Percentiles rank a stretch among this genome's conserved stretches.
These are phyloP conservation scores for Microtus richardsoni DNA, from an alignment of 2,113 vertebrate genomes.

Conservation along the genomic window DNA sequence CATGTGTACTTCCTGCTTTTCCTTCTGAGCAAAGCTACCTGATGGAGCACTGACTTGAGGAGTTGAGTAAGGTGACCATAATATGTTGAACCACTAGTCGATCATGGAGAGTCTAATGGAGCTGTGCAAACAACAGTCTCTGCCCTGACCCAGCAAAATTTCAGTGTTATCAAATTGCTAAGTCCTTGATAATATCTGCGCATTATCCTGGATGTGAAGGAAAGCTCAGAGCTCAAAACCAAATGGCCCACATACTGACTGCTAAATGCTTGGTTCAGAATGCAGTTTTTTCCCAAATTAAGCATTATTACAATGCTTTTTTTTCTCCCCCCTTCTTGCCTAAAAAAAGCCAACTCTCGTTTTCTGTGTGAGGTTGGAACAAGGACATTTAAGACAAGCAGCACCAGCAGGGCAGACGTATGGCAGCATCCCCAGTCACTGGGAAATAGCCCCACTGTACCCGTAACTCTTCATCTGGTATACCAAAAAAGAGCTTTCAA, in stretches of 20 bases:
- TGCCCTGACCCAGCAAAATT: too few species aligned
- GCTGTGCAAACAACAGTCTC: not conserved
- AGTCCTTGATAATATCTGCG: not conserved
- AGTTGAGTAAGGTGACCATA: not conserved
- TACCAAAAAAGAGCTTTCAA: not conserved
- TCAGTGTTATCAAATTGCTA: too few species aligned
- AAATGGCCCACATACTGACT: not conserved
- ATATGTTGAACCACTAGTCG: not conserved
- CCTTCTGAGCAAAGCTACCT: not conserved
- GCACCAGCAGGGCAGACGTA: not conserved
- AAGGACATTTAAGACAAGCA: conserved; percentile 28
- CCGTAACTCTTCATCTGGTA: rapidly evolving
- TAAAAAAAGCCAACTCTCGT: not conserved
- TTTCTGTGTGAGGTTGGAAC: not conserved
- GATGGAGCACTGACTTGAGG: not conserved
- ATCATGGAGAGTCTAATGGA: not conserved
- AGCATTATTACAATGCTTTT: not conserved
- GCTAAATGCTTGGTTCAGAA: not conserved
- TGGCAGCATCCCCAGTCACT: not conserved
- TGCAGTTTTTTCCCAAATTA: not conserved
- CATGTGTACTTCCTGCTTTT: not conserved
- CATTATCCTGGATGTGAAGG: not conserved
- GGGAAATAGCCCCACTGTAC: not conserved
- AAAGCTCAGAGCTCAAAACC: not conserved
- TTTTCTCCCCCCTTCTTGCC: not conserved